Evolutionary conservation across 2,888 invertebrate species (phyloP), one percentile per base, ranked within the genome.

Genomic region (Melanargia galathea): DNA sequence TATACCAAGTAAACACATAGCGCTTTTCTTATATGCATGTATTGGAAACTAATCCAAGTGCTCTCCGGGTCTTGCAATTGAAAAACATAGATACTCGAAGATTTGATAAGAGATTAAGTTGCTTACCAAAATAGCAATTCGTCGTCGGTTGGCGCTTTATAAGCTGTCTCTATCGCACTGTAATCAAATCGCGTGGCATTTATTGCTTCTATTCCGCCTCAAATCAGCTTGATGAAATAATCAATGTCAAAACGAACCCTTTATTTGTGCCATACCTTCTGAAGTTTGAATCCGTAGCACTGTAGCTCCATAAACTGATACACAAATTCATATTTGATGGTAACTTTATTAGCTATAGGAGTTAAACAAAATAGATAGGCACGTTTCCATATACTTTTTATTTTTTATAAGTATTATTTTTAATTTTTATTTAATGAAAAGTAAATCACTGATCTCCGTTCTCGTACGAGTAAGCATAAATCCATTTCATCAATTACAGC

Each of bases 181-280:
- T 86, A 86, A 84, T 85, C 83, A 76, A 78, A 81, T 83, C 77
- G 77, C 73, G 72, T 77, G 84, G 85, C 87, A 86, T 86, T 87
- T 85, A 87, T 87, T 84, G 82, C 79, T 71, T 75, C 78, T 78
- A 76, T 80, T 75, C 74, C 72, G 76, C 77, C 76, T 73, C 71
- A 63, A 65, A 71, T 69, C 68, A 66, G 70, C 71, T 71, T 78
- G 79, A 82, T 82, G 84, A 82, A 83, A 83, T 83, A 83, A 83
- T 81, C 78, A 81, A 58, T 62, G 43, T 7, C 26, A 26, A 35
- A 58, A 16, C 22, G 18, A 40, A 54, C 40, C 20, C 30, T 13
- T 46, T 63, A 43, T 33, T 60, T 30, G 13, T 20, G 33, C 16
- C 49, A 30, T 18, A 33, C 18, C 30, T 51, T n/a, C 6, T 8